Evolutionary conservation across 2,797 vertebrate species (phyloP), one percentile per base, ranked within the genome.

Genomic region (Capromys pilorides): DNA sequence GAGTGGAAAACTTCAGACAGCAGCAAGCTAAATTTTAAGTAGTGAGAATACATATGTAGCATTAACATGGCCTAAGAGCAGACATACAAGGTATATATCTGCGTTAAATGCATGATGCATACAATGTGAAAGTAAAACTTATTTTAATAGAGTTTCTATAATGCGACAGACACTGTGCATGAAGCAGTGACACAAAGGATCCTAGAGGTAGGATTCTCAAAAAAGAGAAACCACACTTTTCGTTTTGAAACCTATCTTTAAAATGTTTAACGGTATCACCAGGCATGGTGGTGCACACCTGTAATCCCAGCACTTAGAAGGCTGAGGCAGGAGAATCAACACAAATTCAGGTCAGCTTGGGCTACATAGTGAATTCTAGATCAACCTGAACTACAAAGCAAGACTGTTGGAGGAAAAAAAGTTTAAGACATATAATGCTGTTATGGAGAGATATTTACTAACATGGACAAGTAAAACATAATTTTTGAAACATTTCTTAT

Each of bases 41-140:
- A 3, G 28, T 90, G 41, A 82, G 33, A 87, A 41, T 59, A 61
- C 8, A 36, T 13, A 45, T 86, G 33, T 6, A 90, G 49, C 21
- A 93, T 93, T 87, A 75, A 39, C 18, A 59, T 5, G 61, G 9
- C 36, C 28, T 62, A 91, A 51, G 77, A 79, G 16, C 13, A 83
- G 78, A 59, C 45, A 62, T n/a, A 26, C 14, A 5, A 69, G 59
- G 5, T n/a, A 1, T 19, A 26, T 5, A n/a, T n/a, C 62, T 66
- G 22, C 57, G 16, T 36, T 61, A 66, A 1, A 85, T 49, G 84
- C 87, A 8, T 88, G 36, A 85, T 49, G 8, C 7, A 64, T 18
- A 84, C 71, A 88, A 89, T 87, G 39, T 36, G 13, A 86, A 86
- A 80, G 31, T 84, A 86, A 93, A 78, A 5, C 31, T 75, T 83